phyloP scores from a whole-genome alignment of 2,888 invertebrate species.

The Athalia cordata region DNA sequence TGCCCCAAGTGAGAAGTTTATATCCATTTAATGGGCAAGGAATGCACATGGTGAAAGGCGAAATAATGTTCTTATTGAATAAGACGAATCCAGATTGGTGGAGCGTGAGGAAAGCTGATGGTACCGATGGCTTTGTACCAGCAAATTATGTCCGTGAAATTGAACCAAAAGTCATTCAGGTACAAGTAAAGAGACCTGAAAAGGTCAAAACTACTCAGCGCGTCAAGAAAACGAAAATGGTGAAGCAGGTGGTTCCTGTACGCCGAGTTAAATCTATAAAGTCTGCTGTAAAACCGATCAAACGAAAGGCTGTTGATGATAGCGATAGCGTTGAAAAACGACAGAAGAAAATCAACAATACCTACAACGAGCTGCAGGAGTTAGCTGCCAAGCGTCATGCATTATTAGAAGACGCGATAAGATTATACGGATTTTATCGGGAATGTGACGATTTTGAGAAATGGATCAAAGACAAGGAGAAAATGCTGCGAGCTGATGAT shows the following conservation, averaged over 20 bases:
- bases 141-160: conserved; percentile 96
- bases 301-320: conserved; percentile 75
- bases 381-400: conserved; percentile 88
- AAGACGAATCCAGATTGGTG: conserved; percentile 99
- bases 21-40: conserved; percentile 96
- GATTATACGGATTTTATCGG: conserved; percentile 93
- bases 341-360: conserved; percentile 86
- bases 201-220: conserved; percentile 88
- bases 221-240: conserved; percentile 92
- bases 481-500: conserved; percentile 88
- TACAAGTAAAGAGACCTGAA: conserved; percentile 90
- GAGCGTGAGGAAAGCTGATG: conserved; percentile 95
- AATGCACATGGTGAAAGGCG: conserved; percentile 93
- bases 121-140: conserved; percentile 97
- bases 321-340: conserved; percentile 88
- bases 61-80: conserved; percentile 93
- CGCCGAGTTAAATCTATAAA: conserved; percentile 77
- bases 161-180: conserved; percentile 87
- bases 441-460: conserved; percentile 98
- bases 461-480: conserved; percentile 98
- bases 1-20: conserved; percentile 90
- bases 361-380: conserved; percentile 87
- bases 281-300: conserved; percentile 69
- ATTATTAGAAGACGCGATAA: conserved; percentile 92
- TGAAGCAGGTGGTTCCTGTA: conserved; percentile 89